Evolutionary conservation across 2,113 vertebrate species (phyloP), one percentile per base, ranked within the genome.

Genomic region (Lathamus discolor): DNA sequence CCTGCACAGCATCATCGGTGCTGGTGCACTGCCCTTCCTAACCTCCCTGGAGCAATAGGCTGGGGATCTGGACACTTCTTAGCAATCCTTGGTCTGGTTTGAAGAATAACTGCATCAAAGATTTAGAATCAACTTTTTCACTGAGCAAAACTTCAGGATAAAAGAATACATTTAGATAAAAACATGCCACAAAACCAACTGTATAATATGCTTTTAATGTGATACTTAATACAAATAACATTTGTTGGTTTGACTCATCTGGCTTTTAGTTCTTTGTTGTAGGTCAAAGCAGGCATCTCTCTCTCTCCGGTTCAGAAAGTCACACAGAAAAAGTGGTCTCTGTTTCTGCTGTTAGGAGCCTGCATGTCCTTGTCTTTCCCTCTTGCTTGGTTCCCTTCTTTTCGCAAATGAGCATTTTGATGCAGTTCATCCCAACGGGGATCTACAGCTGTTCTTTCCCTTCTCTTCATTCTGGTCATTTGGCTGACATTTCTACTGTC

Each of bases 361-460:
- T 41, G 49, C 5, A 1, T 9, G 83, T 48, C 92, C 79, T 92
- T 96, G 85, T 41, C 12, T 54, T 57, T 83, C 59, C 54, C 44
- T 83, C 41, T 86, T 90, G 22, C 70, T 77, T 86, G 17, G 31
- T 83, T 97, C 61, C 19, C 55, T 88, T 80, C 16, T 44, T 86
- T 88, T 70, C 78, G 68, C 11, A 93, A 77, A 79, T 39, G 37
- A 90, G 76, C 55, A 43, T 57, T 93, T 95, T 94, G 92, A 92
- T 33, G 64, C 72, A 2, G 17, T 77, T 93, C 91, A 94, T 68
- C 88, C 80, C 4, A 1, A 31, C 28, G 66, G 48, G 73, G 24
- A 5, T 17, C 84, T 91, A 73, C 81, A 95, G 91, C 81, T 91
- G 74, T 73, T 95, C 66, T 61, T 48, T 68, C 14, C n/a, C 23